Conservation (phyloP, 2,113 vertebrate species). For the Gasterosteus nipponicus region DNA sequence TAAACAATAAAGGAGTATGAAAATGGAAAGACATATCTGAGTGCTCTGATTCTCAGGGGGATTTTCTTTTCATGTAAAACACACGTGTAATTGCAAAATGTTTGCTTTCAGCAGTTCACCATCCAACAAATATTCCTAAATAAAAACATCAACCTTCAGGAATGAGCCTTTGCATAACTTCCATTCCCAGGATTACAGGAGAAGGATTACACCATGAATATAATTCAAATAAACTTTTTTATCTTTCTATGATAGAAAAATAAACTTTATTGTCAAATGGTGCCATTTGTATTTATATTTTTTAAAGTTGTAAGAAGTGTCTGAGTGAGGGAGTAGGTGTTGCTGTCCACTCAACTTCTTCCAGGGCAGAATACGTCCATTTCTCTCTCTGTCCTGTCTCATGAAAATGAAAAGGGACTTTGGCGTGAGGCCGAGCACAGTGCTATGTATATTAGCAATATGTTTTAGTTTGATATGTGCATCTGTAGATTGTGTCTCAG, state of each 20-base stretch:
- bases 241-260: conserved; percentile 5
- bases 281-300: conserved; percentile 27
- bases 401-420: conserved; percentile 76
- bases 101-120: neutral
- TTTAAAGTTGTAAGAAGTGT: conserved; percentile 16
- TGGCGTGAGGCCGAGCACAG: conserved; percentile 74
- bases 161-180: neutral
- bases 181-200: neutral
- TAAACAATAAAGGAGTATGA: neutral
- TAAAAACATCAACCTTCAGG: neutral
- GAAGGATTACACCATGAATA: neutral
- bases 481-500: conserved; percentile 42
- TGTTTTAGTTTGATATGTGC: conserved; percentile 66
- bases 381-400: conserved; percentile 59
- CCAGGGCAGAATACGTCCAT: conserved; percentile 20
- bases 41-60: neutral
- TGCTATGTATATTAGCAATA: conserved; percentile 77
- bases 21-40: neutral
- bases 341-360: conserved; percentile 40
- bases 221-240: neutral
- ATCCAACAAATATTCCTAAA: neutral
- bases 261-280: conserved; percentile 16
- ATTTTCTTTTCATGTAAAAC: neutral
- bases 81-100: too few species aligned
- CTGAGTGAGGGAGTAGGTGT: conserved; percentile 28